Evolutionary conservation across 2,888 invertebrate species (phyloP), one percentile per base, ranked within the genome.

Genomic region (Creontiades dilutus): DNA sequence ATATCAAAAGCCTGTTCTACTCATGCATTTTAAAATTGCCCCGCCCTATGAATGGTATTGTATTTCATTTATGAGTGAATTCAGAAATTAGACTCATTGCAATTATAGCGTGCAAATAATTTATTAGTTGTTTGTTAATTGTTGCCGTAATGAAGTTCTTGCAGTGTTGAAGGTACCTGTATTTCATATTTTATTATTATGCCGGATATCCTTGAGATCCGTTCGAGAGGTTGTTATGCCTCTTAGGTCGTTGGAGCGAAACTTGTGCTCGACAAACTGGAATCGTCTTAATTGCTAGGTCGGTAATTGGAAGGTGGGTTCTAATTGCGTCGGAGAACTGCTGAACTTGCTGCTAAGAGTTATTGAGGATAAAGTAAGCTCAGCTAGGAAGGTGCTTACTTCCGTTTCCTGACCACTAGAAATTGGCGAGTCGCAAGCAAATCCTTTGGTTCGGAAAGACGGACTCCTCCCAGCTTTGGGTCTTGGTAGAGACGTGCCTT

Each of bases 241-340:
- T 61, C 16, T 16, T 61, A n/a, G 61, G 19, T 61, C 61, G 61
- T 19, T 61, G 61, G 19, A 61, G 61, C 61, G 61, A 61, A 61
- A 61, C 61, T 61, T 61, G 61, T 48, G 81, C 81, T 81, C 81
- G 23, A 47, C 48, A 81, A 81, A 81, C 81, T 46, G 81, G 48
- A 81, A 81, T 81, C 81, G 81, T 81, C 86, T 86, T 86, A 86
- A 86, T 86, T 86, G 86, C 75, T 57, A 48, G 75, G 61, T n/a
- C 84, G n/a, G 61, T 86, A 86, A 86, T 86, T 86, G 86, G 86
- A 86, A 57, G 86, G 86, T 86, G 37, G 75, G 37, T 61, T 61
- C 81, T 86, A 86, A 86, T 86, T 86, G 86, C 47, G 19, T 86
- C 46, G 47, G 57, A 61, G 75, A 86, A 86, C 4, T 86, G 86